Percentiles rank a stretch among this genome's conserved stretches.
Conservation (phyloP, 2,888 invertebrate species). For the Agrochola lota region DNA sequence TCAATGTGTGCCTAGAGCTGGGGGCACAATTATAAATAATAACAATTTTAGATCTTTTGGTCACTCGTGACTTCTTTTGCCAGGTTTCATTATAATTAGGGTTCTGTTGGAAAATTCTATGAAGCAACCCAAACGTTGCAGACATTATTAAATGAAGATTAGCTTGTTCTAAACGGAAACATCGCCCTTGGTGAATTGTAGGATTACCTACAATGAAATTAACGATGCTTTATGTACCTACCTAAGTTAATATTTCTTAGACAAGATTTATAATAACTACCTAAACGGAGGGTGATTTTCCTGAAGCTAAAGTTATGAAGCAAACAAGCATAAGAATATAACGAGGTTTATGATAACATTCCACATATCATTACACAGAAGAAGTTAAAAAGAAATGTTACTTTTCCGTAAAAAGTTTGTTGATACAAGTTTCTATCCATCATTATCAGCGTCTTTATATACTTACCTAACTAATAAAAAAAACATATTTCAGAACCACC, state of each 20-base stretch:
- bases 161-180: neutral
- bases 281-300: conserved; percentile 3
- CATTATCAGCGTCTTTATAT: conserved; percentile 1
- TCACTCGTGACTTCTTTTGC: neutral
- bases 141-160: neutral
- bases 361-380: neutral
- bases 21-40: neutral
- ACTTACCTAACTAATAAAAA: neutral
- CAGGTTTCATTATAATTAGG: neutral
- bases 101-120: neutral
- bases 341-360: conserved; percentile 24
- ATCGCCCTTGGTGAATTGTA: neutral
- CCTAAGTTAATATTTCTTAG: neutral
- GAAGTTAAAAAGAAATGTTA: conserved; percentile 15
- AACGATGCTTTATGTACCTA: neutral
- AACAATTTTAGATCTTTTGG: too few species aligned
- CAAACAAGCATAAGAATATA: conserved; percentile 25
- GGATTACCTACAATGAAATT: neutral
- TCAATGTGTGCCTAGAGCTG: neutral
- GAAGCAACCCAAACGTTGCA: neutral
- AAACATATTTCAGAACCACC: neutral
- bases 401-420: conserved; percentile 24
- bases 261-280: conserved; percentile 7
- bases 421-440: conserved; percentile 9
- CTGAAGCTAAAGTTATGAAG: conserved; percentile 22